Percentiles rank a stretch among this genome's conserved stretches.
phyloP scores from a whole-genome alignment of 1,140 invertebrate species.

The Oryctes rhinoceros region DNA sequence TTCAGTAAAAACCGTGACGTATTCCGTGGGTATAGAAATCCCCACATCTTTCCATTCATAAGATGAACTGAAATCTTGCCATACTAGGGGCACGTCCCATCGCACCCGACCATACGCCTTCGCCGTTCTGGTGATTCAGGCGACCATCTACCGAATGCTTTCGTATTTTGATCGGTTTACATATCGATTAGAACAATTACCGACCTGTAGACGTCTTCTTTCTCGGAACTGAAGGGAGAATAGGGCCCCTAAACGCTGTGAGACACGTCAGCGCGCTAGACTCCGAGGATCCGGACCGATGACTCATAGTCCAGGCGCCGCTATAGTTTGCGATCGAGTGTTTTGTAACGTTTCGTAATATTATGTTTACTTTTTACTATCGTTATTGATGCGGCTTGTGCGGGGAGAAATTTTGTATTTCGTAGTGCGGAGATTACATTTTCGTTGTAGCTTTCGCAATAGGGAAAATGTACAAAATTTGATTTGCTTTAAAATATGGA shows the following conservation, averaged over 20 bases:
- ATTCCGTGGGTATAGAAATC: neutral
- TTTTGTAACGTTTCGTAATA: conserved; percentile 17
- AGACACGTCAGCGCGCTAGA: conserved; percentile 4
- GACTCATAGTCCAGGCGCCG: conserved; percentile 29
- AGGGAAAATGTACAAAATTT: too few relatives aligned
- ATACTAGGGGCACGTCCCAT: neutral
- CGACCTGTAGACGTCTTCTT: neutral
- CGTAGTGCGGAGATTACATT: too few relatives aligned
- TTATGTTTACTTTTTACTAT: neutral
- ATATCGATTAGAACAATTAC: neutral
- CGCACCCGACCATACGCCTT: neutral
- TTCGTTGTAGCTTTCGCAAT: too few relatives aligned
- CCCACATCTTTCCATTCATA: neutral
- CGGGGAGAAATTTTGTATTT: too few relatives aligned
- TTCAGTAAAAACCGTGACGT: neutral
- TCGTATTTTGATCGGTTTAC: too few relatives aligned
- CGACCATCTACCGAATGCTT: neutral
- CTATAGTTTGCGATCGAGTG: neutral
- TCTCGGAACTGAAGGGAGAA: neutral
- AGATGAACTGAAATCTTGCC: conserved; percentile 11
- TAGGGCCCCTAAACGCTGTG: neutral
- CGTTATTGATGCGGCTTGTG: too few relatives aligned
- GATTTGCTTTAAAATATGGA: too few relatives aligned
- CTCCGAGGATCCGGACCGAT: conserved; percentile 20
- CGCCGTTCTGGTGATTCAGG: neutral